A percentile compares a stretch with the other conserved stretches of the same genome.
These are phyloP conservation scores for Cirrhinus molitorella DNA, from an alignment of 2,797 vertebrate species.

Conservation along the genomic window DNA sequence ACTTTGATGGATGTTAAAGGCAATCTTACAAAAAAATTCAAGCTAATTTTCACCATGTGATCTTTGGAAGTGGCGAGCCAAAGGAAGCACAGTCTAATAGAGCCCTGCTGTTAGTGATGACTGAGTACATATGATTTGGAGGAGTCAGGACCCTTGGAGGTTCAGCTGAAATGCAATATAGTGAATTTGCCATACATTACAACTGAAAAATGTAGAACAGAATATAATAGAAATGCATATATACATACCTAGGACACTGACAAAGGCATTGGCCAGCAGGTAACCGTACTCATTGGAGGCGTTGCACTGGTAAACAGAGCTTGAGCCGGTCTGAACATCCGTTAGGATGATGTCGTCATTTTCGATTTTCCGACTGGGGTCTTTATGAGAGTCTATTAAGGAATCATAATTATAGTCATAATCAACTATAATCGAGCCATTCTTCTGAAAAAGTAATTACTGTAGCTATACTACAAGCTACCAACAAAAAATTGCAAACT, in stretches of 20 bases:
- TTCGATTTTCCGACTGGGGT: constrained; percentile 87
- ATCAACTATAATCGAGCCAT: neutral
- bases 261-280: constrained; percentile 92
- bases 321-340: constrained; percentile 88
- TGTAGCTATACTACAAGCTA: neutral
- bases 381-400: constrained; percentile 84
- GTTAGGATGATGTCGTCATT: constrained; percentile 90
- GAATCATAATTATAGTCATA: neutral
- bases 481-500: neutral
- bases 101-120: constrained; percentile 87
- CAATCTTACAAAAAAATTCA: neutral
- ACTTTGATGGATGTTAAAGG: neutral
- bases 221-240: neutral
- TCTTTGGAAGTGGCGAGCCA: constrained; percentile 90
- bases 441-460: neutral
- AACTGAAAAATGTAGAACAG: neutral
- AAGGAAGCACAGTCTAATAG: constrained; percentile 91
- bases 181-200: neutral
- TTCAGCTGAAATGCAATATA: constrained; percentile 82
- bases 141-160: constrained; percentile 91
- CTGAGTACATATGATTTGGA: constrained; percentile 86
- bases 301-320: constrained; percentile 95
- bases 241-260: constrained; percentile 88
- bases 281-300: constrained; percentile 96
- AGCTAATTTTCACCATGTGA: constrained; percentile 87